phyloP scores from a whole-genome alignment of 2,113 vertebrate genomes.

The Neotragus moschatus region DNA sequence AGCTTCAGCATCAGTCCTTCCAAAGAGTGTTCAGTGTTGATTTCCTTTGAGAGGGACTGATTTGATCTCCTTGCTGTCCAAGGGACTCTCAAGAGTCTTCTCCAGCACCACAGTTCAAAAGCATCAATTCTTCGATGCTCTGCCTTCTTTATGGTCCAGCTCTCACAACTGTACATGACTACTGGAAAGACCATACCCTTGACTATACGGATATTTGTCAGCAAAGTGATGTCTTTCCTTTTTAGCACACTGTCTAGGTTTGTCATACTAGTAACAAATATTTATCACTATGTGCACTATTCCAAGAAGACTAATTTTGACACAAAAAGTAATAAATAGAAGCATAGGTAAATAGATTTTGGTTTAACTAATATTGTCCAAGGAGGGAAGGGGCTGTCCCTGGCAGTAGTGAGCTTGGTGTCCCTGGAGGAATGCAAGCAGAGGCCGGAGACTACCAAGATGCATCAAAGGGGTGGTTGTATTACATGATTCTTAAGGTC shows the following conservation, averaged over 20 bases:
- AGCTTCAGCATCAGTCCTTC: neutral
- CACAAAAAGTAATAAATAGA: neutral
- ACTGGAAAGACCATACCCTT: neutral
- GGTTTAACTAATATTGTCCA: neutral
- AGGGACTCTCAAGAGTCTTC: neutral
- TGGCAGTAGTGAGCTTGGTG: neutral
- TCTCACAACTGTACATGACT: neutral
- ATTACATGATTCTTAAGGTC: neutral
- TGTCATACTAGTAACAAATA: neutral
- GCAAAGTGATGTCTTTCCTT: neutral
- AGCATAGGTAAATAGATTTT: neutral
- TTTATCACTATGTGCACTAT: neutral
- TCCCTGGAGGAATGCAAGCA: neutral
- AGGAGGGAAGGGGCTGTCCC: neutral
- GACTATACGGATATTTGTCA: neutral
- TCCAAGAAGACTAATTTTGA: neutral
- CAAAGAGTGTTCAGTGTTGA: neutral
- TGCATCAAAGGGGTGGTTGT: neutral
- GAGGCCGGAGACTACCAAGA: neutral
- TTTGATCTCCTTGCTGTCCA: neutral
- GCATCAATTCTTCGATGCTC: neutral
- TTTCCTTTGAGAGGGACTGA: neutral
- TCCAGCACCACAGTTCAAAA: neutral
- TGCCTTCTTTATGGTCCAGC: neutral
- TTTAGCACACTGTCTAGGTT: neutral